These are phyloP conservation scores for Bos taurus DNA, from an alignment of 2,113 vertebrate genomes.

Conservation along the genomic window ARS-UCD2.0 NC_037338.1:59181001-59181500, in stretches of 20 bases:
- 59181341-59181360: neutral
- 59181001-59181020: neutral
- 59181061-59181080: neutral
- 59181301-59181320: slow-evolving; percentile 18
- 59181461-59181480: neutral
- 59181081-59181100: neutral
- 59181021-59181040: neutral
- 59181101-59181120: neutral
- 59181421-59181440: neutral
- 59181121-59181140: neutral
- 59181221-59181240: neutral
- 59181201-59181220: neutral
- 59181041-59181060: neutral
- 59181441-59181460: neutral
- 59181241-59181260: neutral
- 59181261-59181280: neutral
- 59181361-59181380: neutral
- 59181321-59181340: neutral
- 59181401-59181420: neutral
- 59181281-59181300: neutral
- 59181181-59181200: neutral
- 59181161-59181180: neutral
- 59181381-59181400: neutral
- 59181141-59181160: slow-evolving; percentile 18
- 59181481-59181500: neutral